These are phyloP conservation scores for Cololabis saira DNA, from an alignment of 2,113 vertebrate genomes.

Conservation along the genomic window DNA sequence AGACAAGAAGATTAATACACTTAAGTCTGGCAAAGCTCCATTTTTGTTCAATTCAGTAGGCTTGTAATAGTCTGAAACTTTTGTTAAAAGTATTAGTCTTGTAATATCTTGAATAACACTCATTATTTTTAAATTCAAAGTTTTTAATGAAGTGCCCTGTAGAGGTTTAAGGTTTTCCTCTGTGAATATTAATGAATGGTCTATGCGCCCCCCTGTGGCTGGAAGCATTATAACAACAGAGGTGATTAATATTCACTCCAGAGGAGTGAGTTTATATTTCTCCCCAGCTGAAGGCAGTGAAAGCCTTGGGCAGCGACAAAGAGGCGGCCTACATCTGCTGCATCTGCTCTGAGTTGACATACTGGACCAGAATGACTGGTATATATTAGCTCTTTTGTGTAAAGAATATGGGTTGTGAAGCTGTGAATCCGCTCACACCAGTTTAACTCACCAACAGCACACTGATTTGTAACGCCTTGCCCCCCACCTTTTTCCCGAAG, in stretches of 20 bases:
- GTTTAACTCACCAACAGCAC: constrained; percentile 76
- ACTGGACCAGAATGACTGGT: constrained; percentile 20
- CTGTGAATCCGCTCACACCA: constrained; percentile 52
- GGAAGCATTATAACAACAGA: neutral
- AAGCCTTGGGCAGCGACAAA: constrained; percentile 36
- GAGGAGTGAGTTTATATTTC: constrained; percentile 16
- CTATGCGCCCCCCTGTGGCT: constrained; percentile 47
- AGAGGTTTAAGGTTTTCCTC: too few species aligned
- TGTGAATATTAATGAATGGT: too few species aligned
- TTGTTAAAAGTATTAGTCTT: too few species aligned
- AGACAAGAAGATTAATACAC: too few species aligned
- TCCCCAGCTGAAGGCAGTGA: constrained; percentile 2
- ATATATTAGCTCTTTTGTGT: constrained; percentile 34
- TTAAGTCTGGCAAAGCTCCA: too few species aligned
- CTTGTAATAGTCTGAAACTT: too few species aligned
- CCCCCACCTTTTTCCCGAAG: constrained; percentile 48
- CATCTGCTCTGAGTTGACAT: constrained; percentile 20
- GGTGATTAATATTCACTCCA: constrained; percentile 21
- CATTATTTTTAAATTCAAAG: too few species aligned
- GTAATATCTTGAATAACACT: too few species aligned
- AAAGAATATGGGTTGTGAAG: constrained; percentile 50
- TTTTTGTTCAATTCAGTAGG: too few species aligned
- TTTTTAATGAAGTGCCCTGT: too few species aligned
- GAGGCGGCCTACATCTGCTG: constrained; percentile 34
- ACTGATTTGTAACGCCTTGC: constrained; percentile 69